Evolutionary conservation across 2,113 vertebrate species (phyloP).

Genomic region (Microtus richardsoni): DNA sequence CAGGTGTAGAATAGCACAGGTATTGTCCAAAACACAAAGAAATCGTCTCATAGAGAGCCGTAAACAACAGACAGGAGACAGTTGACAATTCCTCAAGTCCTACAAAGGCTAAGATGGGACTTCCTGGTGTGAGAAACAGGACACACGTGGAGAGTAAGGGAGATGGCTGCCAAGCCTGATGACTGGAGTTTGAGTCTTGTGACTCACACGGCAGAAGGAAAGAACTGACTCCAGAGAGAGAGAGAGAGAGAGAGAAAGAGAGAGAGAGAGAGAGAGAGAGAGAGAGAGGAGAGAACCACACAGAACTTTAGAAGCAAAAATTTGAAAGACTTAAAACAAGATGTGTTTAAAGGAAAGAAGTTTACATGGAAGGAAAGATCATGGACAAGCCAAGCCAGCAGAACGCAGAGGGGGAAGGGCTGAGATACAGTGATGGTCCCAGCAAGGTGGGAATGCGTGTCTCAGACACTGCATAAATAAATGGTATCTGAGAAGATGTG

Average conservation of each 20-base stretch:
- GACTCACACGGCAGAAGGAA: too few species aligned
- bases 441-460: fast-evolving
- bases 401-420: neutral
- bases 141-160: too few species aligned
- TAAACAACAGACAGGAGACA: neutral
- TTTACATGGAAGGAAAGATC: neutral
- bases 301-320: neutral
- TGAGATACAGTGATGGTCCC: fast-evolving
- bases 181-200: neutral
- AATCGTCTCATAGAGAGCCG: neutral
- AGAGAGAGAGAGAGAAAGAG: neutral
- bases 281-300: too few species aligned
- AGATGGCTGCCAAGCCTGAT: neutral
- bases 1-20: neutral
- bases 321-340: neutral
- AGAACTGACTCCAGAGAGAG: neutral
- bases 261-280: neutral
- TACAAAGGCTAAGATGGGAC: neutral
- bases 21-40: neutral
- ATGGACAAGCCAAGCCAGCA: too few species aligned
- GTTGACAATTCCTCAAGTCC: neutral
- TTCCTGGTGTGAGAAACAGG: neutral
- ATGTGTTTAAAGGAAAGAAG: neutral
- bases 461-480: fast-evolving
- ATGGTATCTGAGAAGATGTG: neutral